These are phyloP conservation scores for Chaetoderma sp. DNA, from an alignment of 2,888 invertebrate genomes.

Conservation along the genomic window DNA sequence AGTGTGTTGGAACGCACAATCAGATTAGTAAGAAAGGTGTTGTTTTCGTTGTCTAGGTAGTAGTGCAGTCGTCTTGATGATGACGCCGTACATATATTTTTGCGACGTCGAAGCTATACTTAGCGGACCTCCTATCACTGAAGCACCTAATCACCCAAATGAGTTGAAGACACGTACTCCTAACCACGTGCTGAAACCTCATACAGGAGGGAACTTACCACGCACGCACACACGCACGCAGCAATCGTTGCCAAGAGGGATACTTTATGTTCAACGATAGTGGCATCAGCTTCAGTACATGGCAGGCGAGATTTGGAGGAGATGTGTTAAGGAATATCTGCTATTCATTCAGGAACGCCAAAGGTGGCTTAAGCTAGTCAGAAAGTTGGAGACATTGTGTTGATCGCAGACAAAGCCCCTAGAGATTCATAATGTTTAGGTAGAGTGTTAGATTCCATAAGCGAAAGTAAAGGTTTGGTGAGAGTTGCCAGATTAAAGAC, in stretches of 20 bases:
- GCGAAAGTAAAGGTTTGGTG: slow-evolving; percentile 11
- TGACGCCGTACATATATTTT: slow-evolving; percentile 31
- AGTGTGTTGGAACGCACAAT: slow-evolving; percentile 38
- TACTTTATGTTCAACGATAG: slow-evolving; percentile 21
- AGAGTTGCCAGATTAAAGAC: slow-evolving; percentile 11
- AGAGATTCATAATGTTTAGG: slow-evolving; percentile 7
- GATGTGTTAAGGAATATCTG: slow-evolving; percentile 27
- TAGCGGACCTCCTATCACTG: slow-evolving; percentile 31
- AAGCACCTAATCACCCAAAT: slow-evolving; percentile 11
- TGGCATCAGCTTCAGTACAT: slow-evolving; percentile 39
- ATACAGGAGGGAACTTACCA: slow-evolving; percentile 4
- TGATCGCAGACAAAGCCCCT: slow-evolving; percentile 9
- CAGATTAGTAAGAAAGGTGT: slow-evolving; percentile 22
- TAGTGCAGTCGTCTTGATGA: slow-evolving; percentile 25
- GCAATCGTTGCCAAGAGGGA: slow-evolving; percentile 28
- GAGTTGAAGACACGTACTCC: slow-evolving; percentile 32
- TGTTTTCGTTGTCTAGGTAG: slow-evolving; percentile 15
- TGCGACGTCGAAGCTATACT: slow-evolving; percentile 33
- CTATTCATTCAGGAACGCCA: slow-evolving; percentile 21
- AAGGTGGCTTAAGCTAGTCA: slow-evolving; percentile 15
- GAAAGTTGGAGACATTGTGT: slow-evolving; percentile 6
- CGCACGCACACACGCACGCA: slow-evolving; percentile 16
- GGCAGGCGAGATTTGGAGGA: slow-evolving; percentile 29
- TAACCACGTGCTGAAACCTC: slow-evolving; percentile 28
- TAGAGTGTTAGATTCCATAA: not conserved